Conservation (phyloP, 2,113 vertebrate genomes). For the Bubo blakistoni region DNA sequence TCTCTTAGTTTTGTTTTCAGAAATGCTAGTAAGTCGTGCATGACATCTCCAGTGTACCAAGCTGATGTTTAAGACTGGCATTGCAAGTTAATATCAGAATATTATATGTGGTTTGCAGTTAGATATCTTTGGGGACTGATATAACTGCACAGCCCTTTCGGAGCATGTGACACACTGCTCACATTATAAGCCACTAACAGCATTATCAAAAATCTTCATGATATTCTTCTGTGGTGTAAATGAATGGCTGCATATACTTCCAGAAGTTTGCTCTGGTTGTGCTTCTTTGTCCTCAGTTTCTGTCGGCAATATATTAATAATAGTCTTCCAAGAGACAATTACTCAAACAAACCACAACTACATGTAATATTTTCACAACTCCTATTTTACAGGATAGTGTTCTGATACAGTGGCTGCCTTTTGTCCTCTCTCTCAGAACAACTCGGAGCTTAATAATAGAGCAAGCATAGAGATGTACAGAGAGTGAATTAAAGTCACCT, state of each 20-base stretch:
- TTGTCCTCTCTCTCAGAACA: constrained; percentile 18
- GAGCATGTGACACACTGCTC: not conserved
- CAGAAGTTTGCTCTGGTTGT: not conserved
- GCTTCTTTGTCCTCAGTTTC: not conserved
- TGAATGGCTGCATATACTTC: not conserved
- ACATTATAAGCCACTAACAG: not conserved
- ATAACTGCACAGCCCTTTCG: not conserved
- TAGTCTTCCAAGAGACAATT: not conserved
- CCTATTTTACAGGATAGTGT: not conserved
- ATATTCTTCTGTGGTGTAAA: not conserved
- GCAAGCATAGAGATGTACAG: not conserved
- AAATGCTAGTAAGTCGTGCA: not conserved
- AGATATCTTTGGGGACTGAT: not conserved
- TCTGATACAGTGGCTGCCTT: constrained; percentile 35
- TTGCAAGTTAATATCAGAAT: not conserved
- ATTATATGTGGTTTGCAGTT: not conserved
- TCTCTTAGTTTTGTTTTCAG: not conserved
- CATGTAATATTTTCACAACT: not conserved
- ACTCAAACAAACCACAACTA: not conserved
- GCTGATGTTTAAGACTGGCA: not conserved
- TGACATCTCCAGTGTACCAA: not conserved
- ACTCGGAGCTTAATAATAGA: constrained; percentile 47
- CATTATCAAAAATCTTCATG: not conserved
- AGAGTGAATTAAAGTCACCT: constrained; percentile 59
- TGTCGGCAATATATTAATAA: not conserved